Evolutionary conservation across 2,113 vertebrate genomes (phyloP), one percentile per base, ranked within the genome.

Genomic region (Psettodes erumei): DNA sequence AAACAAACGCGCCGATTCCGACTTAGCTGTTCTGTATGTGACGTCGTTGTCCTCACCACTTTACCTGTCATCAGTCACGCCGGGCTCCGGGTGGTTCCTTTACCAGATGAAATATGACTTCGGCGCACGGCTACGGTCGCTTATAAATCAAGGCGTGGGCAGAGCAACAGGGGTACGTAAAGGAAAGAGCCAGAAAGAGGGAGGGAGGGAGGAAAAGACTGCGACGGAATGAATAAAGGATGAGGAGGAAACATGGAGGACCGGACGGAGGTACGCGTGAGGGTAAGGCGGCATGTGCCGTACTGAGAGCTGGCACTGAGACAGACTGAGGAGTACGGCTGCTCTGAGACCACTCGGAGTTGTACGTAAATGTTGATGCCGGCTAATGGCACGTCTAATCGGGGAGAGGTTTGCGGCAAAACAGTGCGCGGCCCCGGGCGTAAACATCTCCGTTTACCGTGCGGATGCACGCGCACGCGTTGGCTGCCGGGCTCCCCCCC

Each of bases 141-240:
- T 74, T 79, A 65, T 88, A 60, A 87, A 88, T 91, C 84, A 90
- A 64, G 63, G 50, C 8, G 62, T 64, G 28, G 60, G 51, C 8
- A 0, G 42, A 51, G 70, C 21, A 47, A 70, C 47, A 35, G 30
- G 40, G 51, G 13, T 8, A 27, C n/a, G 59, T 8, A 43, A 53
- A 35, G 15, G 33, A 70, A 63, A 53, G 18, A 61, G 40, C 33
- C 35, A 30, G 18, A 48, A 43, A 61, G 38, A 27, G 27, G 42
- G 28, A 35, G 21, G 11, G 42, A 27, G 33, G 38, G 42, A 28
- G 47, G 40, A 54, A 45, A 63, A 68, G 70, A 11, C 23, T 10
- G 6, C 0, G 5, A 40, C 13, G 66, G 69, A 58, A 67, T 75
- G 10, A 63, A 70, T 75, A 75, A 64, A 61, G 79, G 47, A 76